These are phyloP conservation scores for Loripinus fragilis DNA, from an alignment of 2,888 invertebrate genomes.

Conservation along the genomic window DNA sequence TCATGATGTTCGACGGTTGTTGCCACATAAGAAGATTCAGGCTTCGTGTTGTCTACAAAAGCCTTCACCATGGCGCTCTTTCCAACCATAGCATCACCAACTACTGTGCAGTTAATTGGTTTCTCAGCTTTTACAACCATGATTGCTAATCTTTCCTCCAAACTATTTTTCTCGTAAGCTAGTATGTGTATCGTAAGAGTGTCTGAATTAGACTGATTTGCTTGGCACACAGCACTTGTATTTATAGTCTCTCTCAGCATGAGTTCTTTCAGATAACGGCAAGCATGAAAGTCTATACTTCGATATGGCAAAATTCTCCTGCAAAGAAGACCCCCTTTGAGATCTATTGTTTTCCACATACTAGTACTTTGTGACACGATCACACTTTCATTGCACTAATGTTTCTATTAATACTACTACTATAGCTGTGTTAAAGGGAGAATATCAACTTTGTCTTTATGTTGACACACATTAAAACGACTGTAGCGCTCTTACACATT, in stretches of 20 bases:
- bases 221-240: neutral
- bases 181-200: constrained; percentile 10
- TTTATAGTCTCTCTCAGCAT: constrained; percentile 35
- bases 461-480: too few relatives aligned
- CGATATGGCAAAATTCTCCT: constrained; percentile 17
- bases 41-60: constrained; percentile 61
- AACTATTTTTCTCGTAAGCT: neutral
- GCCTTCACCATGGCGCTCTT: constrained; percentile 69
- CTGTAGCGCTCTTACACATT: too few relatives aligned
- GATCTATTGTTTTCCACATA: neutral
- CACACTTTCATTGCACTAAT: neutral
- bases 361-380: constrained; percentile 2
- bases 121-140: constrained; percentile 62
- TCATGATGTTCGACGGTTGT: constrained; percentile 71
- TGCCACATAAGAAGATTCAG: constrained; percentile 60
- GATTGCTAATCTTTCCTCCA: neutral
- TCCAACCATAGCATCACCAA: constrained; percentile 77
- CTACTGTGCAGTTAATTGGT: constrained; percentile 68
- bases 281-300: constrained; percentile 8
- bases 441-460: too few relatives aligned
- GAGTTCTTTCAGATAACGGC: neutral
- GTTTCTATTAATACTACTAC: too few relatives aligned
- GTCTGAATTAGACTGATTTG: neutral
- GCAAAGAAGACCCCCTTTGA: constrained; percentile 22
- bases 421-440: too few relatives aligned